These are phyloP conservation scores for Phortica magna DNA, from an alignment of 2,888 invertebrate species.

Conservation along the genomic window DNA sequence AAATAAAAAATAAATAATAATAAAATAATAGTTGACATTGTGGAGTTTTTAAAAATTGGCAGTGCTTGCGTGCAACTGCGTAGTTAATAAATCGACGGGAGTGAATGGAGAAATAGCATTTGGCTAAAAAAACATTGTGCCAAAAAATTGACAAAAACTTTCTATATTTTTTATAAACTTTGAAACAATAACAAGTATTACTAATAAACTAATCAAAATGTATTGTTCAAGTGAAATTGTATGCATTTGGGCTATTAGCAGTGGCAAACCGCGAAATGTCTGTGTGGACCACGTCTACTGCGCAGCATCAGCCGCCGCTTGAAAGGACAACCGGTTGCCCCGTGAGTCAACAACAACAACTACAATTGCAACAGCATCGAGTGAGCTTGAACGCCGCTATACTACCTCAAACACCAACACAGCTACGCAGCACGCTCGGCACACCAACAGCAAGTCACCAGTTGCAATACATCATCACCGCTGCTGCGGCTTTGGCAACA, in stretches of 20 bases:
- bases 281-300: conserved; percentile 85
- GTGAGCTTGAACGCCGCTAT: not conserved
- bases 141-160: too few relatives aligned
- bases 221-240: conserved; percentile 45
- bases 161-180: not conserved
- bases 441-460: conserved; percentile 45
- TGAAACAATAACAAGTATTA: not conserved
- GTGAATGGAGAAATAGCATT: too few relatives aligned
- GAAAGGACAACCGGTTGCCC: conserved; percentile 1
- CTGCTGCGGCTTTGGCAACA: conserved; percentile 56
- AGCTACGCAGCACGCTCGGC: conserved; percentile 38
- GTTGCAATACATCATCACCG: conserved; percentile 66
- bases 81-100: too few relatives aligned
- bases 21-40: too few relatives aligned
- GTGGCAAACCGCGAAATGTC: conserved; percentile 78
- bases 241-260: conserved; percentile 38
- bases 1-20: too few relatives aligned
- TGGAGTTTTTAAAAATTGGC: too few relatives aligned
- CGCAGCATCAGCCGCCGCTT: conserved; percentile 53
- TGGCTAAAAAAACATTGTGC: too few relatives aligned
- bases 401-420: conserved; percentile 12
- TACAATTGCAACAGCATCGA: not conserved
- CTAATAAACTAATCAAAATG: conserved; percentile 38
- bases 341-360: not conserved
- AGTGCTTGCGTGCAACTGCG: too few relatives aligned